phyloP scores from a whole-genome alignment of 2,888 invertebrate species.

The Ypsolopha sequella region DNA sequence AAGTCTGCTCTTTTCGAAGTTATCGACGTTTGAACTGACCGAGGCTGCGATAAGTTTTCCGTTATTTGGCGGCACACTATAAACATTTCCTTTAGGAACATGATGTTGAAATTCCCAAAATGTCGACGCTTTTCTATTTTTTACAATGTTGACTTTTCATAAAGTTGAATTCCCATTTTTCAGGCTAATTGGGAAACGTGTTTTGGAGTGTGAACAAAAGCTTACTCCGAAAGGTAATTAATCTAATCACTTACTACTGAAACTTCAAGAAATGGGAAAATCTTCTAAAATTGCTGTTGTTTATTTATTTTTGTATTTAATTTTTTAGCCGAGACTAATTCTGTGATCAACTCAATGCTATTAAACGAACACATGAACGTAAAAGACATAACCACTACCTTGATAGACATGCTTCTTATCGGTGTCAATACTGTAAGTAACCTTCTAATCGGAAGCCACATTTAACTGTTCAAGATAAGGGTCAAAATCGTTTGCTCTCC shows the following conservation, averaged over 20 bases:
- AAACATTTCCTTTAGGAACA: too few species aligned
- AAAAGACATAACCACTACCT: conserved; percentile 73
- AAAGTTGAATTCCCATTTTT: conserved; percentile 14
- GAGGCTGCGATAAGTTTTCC: too few species aligned
- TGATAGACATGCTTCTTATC: conserved; percentile 76
- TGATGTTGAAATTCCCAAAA: too few species aligned
- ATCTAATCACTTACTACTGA: not conserved
- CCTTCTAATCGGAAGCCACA: not conserved
- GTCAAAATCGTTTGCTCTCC: conserved; percentile 12
- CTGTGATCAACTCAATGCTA: conserved; percentile 69
- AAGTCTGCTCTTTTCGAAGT: too few species aligned
- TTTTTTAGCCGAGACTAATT: conserved; percentile 7
- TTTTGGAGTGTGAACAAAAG: conserved; percentile 58
- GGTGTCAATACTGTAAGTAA: conserved; percentile 73
- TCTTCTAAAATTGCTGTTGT: too few species aligned
- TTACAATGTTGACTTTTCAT: too few species aligned
- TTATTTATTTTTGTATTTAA: not conserved
- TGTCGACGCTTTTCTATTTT: too few species aligned
- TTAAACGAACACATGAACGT: conserved; percentile 63
- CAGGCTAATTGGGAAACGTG: conserved; percentile 73
- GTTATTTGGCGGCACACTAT: too few species aligned
- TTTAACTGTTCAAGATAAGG: not conserved
- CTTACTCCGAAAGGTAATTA: conserved; percentile 17
- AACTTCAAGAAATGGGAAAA: too few species aligned
- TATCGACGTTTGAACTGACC: too few species aligned